Evolutionary conservation across 2,797 vertebrate genomes (phyloP).

Genomic region (Urophycis tenuis): DNA sequence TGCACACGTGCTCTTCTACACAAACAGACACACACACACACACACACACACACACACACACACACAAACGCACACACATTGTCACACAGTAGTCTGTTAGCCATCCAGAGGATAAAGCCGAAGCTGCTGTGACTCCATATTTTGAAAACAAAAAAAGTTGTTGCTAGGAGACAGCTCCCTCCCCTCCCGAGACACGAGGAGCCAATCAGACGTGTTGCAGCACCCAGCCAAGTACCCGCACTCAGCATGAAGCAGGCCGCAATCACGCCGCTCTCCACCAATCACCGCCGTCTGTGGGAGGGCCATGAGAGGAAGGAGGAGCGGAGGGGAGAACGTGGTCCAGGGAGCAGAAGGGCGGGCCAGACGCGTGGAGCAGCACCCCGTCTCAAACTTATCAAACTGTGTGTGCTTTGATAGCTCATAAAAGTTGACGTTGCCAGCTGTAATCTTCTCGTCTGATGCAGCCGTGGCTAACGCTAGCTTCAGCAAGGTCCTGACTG

Average conservation of each 20-base stretch:
- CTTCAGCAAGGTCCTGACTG: not conserved
- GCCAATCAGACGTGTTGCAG: not conserved
- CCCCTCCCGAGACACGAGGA: not conserved
- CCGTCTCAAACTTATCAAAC: not conserved
- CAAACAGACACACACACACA: too few species aligned
- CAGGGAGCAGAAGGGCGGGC: not conserved
- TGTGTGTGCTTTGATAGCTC: not conserved
- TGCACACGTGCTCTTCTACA: not conserved
- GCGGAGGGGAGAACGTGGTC: not conserved
- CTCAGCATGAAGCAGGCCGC: not conserved
- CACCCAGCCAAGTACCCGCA: not conserved
- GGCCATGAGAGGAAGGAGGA: not conserved
- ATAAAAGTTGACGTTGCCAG: not conserved
- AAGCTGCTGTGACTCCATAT: conserved; percentile 21
- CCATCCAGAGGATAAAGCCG: not conserved
- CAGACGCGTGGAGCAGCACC: not conserved
- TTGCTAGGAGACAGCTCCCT: conserved; percentile 51
- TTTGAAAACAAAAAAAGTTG: conserved; percentile 58
- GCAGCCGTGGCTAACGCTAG: not conserved
- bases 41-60: conserved; percentile 7
- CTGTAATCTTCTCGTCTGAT: not conserved
- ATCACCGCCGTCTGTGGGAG: not conserved
- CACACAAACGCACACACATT: not conserved
- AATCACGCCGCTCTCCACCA: not conserved
- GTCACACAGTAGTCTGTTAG: not conserved